These are phyloP conservation scores for Pedetes capensis DNA, from an alignment of 2,113 vertebrate genomes.

Conservation along the genomic window DNA sequence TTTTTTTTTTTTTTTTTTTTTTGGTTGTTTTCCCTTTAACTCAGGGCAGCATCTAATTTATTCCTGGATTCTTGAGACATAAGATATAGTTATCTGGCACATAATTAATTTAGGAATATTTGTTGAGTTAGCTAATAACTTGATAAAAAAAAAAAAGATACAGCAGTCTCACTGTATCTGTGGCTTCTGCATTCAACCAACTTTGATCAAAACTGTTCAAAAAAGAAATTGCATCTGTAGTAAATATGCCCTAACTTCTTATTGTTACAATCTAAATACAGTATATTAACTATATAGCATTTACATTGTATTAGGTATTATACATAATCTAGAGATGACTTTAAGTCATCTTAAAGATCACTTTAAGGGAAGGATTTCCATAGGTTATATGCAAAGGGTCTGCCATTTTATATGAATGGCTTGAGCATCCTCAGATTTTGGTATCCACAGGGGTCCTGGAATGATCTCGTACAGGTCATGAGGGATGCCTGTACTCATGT, in stretches of 20 bases:
- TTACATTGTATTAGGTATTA: neutral
- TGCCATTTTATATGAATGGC: neutral
- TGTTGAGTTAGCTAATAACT: neutral
- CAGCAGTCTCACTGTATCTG: neutral
- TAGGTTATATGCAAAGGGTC: neutral
- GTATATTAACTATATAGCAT: neutral
- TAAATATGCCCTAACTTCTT: neutral
- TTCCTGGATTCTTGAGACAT: neutral
- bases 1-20: too few species aligned
- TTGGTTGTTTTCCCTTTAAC: neutral
- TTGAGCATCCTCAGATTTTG: neutral
- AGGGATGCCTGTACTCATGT: neutral
- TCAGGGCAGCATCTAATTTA: neutral
- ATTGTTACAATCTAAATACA: neutral
- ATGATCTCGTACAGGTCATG: neutral
- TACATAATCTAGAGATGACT: neutral
- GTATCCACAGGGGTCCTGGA: neutral
- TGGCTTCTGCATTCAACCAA: neutral
- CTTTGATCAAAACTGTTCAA: neutral
- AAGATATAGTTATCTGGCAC: neutral
- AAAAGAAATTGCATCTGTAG: neutral
- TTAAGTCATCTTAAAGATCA: too few species aligned
- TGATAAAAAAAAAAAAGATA: neutral
- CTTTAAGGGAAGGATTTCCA: neutral
- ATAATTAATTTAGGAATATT: neutral